Conservation (phyloP, 2,797 vertebrate genomes). For the Spinus olivaceus region DNA sequence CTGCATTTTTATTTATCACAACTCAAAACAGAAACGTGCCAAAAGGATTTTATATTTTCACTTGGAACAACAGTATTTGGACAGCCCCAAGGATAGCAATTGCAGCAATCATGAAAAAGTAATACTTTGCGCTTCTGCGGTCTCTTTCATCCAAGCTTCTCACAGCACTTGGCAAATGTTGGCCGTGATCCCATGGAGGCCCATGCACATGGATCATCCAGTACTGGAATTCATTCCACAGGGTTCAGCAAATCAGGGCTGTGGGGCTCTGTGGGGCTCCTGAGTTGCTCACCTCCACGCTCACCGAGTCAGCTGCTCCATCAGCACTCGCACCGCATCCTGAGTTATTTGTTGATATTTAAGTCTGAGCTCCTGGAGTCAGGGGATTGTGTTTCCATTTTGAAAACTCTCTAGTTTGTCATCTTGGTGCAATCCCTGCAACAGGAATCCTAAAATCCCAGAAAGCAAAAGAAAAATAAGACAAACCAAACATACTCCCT, state of each 20-base stretch:
- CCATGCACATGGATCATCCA: background rate
- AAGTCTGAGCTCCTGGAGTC: conserved; percentile 25
- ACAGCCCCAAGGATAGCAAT: conserved; percentile 19
- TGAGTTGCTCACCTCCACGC: background rate
- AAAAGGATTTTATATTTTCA: conserved; percentile 33
- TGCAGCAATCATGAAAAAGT: conserved; percentile 52
- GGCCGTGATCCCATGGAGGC: background rate
- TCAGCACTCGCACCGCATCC: background rate
- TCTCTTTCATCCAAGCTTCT: conserved; percentile 23
- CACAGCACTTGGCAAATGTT: background rate
- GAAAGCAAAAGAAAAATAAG: conserved; percentile 9
- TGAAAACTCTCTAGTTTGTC: background rate
- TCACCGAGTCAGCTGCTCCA: conserved; percentile 8
- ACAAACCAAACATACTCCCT: background rate
- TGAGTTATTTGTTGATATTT: background rate
- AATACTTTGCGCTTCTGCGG: conserved; percentile 27
- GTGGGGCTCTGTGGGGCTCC: background rate
- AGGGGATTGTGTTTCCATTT: background rate
- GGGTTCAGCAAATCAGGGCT: background rate
- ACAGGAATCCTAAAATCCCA: background rate
- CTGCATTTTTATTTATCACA: conserved; percentile 32
- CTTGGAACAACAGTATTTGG: conserved; percentile 40
- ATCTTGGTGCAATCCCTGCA: background rate
- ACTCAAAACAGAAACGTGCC: background rate
- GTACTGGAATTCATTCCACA: background rate